Evolutionary conservation across 2,888 invertebrate species (phyloP).

Genomic region (Resseliella maxima): DNA sequence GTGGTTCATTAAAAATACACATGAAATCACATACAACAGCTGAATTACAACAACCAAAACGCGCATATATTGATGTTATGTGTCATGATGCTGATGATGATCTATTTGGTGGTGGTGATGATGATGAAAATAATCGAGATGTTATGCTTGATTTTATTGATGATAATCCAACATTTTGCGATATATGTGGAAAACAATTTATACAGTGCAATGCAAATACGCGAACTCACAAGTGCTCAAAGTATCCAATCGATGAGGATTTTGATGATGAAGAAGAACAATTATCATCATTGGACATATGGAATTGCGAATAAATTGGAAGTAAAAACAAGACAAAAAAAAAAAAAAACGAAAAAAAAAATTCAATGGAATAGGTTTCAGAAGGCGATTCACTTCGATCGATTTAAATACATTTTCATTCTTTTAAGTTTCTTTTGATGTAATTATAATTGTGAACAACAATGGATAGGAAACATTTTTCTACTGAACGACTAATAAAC

Average conservation of each 20-base stretch:
- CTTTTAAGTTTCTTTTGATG: too few species aligned
- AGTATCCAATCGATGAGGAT: conserved; percentile 8
- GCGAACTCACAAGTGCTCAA: conserved; percentile 34
- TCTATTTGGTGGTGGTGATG: not conserved
- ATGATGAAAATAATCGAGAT: conserved; percentile 18
- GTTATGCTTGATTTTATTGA: conserved; percentile 14
- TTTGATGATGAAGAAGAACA: conserved; percentile 20
- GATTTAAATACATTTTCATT: too few species aligned
- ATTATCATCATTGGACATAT: conserved; percentile 5
- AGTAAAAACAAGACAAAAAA: too few species aligned
- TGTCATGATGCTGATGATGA: conserved; percentile 31
- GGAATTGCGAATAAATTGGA: conserved; percentile 1
- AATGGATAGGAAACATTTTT: too few species aligned
- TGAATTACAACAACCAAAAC: not conserved
- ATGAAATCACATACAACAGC: conserved; percentile 36
- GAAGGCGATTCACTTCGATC: too few species aligned
- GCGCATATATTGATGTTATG: conserved; percentile 12
- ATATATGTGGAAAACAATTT: not conserved
- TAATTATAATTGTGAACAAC: too few species aligned
- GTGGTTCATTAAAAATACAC: conserved; percentile 29
- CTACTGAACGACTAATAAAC: too few species aligned
- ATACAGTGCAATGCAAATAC: conserved; percentile 27
- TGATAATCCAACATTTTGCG: conserved; percentile 34
- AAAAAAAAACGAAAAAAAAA: too few species aligned
- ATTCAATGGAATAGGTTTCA: too few species aligned